These are phyloP conservation scores for Melikaiella ostensackeni DNA, from an alignment of 2,888 invertebrate genomes.

Conservation along the genomic window DNA sequence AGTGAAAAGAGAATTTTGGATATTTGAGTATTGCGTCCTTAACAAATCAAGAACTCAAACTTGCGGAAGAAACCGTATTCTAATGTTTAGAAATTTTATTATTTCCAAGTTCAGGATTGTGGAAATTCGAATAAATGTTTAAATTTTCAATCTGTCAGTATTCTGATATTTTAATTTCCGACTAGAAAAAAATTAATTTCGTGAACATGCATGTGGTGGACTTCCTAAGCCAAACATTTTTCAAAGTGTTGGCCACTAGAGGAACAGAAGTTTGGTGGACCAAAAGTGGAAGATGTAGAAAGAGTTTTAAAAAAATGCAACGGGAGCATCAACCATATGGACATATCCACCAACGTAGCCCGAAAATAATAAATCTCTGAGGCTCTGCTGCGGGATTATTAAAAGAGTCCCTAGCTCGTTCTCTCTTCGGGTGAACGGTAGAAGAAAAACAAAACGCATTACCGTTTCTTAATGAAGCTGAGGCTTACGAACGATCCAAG, in stretches of 20 bases:
- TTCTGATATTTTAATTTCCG: too few relatives aligned
- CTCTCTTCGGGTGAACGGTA: constrained; percentile 61
- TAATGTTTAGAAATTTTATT: too few relatives aligned
- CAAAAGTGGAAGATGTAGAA: constrained; percentile 2
- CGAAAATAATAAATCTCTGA: constrained; percentile 77
- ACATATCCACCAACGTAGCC: constrained; percentile 72
- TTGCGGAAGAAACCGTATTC: too few relatives aligned
- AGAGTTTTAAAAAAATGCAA: constrained; percentile 18
- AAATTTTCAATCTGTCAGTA: too few relatives aligned
- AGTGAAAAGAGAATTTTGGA: too few relatives aligned
- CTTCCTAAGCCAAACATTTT: not conserved
- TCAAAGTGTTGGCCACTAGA: not conserved
- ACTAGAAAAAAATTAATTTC: too few relatives aligned
- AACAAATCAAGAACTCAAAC: too few relatives aligned
- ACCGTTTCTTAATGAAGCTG: constrained; percentile 77
- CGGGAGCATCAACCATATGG: constrained; percentile 67
- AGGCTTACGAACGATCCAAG: constrained; percentile 67
- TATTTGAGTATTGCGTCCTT: too few relatives aligned
- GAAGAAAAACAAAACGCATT: constrained; percentile 76
- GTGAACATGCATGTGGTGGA: not conserved
- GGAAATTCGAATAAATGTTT: too few relatives aligned
- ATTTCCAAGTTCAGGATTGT: too few relatives aligned
- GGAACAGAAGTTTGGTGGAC: constrained; percentile 19
- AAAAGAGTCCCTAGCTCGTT: constrained; percentile 73
- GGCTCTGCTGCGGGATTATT: constrained; percentile 73